Evolutionary conservation across 2,888 invertebrate genomes (phyloP).

Genomic region (Cheilosia soror): DNA sequence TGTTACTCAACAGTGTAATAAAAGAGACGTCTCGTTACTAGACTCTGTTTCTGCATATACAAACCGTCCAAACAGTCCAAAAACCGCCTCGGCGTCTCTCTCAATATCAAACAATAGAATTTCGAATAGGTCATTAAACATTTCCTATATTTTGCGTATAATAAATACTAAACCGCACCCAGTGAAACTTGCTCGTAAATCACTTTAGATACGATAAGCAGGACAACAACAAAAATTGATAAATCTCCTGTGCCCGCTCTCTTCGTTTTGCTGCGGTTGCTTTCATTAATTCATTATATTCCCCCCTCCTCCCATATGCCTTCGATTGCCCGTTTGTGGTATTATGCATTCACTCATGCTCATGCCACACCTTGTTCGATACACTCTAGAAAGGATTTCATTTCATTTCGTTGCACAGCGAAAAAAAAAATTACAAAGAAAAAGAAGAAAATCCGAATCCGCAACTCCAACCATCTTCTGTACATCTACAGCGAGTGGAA

Average conservation of each 20-base stretch:
- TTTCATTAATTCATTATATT: conserved; percentile 70
- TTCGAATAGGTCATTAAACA: conserved; percentile 56
- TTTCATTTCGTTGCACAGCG: conserved; percentile 42
- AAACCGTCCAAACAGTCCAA: background rate
- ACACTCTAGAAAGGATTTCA: conserved; percentile 64
- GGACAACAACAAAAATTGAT: conserved; percentile 17
- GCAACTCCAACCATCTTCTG: conserved; percentile 46
- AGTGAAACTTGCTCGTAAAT: conserved; percentile 71
- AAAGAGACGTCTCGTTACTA: background rate
- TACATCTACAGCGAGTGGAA: conserved; percentile 3
- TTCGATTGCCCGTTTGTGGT: conserved; percentile 49
- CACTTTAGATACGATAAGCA: conserved; percentile 69
- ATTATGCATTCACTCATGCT: conserved; percentile 58
- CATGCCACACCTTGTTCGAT: conserved; percentile 67
- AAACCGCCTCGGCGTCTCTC: background rate
- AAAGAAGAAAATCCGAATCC: background rate
- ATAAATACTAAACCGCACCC: conserved; percentile 67
- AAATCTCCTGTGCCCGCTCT: conserved; percentile 45
- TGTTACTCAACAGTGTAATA: conserved; percentile 16
- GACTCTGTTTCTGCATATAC: background rate
- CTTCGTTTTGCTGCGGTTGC: conserved; percentile 31
- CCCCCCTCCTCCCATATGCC: conserved; percentile 25
- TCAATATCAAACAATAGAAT: conserved; percentile 32
- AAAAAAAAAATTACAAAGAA: background rate
- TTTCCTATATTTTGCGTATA: conserved; percentile 70